Base-by-base conservation (phyloP, 2,113 vertebrate species). In the Galbula dea region DNA sequence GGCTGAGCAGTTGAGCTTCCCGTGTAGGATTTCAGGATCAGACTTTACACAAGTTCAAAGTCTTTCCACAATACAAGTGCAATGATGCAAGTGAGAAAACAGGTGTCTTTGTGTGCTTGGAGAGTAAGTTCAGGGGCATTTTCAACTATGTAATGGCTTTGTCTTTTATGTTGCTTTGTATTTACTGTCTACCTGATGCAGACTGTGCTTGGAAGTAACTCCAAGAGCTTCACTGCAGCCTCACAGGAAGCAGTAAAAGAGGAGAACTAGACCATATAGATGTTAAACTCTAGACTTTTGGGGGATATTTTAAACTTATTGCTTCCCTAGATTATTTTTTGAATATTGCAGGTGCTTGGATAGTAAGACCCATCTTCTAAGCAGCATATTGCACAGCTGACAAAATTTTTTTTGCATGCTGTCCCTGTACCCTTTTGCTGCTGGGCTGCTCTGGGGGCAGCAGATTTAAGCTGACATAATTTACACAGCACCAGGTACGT, bases 51-150 rank as follows among this genome's bases (percentile, higher is more conserved):
- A 8, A 63, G 48, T 77, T 94, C 78, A 77, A 84, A 96, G n/a
- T 34, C 74, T 73, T 93, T 62, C 78, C 39, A 15, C 74, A 77
- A 87, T 21, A 49, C 2, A 3, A 83, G 37, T 19, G 30, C 71
- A 91, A 29, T 83, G 75, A 89, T 92, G 63, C 75, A 94, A 93
- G 67, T 89, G 71, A 95, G 91, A 96, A 96, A 89, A 78, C 84
- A 83, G 89, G 84, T 91, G 95, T 62, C 55, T 95, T 76, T 92
- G 62, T 89, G 51, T 1, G 8, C 78, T 81, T 62, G 41, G 34
- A 85, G 85, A 55, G 37, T 63, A 79, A 80, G 63, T 85, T 87
- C 63, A 87, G 88, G 51, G 72, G 51, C 3, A 0, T 89, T 94
- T 89, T 89, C 71, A 83, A 29, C 59, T 48, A 30, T 19, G 13